These are phyloP conservation scores for Tragulus kanchil DNA, from an alignment of 2,113 vertebrate genomes.

Conservation along the genomic window DNA sequence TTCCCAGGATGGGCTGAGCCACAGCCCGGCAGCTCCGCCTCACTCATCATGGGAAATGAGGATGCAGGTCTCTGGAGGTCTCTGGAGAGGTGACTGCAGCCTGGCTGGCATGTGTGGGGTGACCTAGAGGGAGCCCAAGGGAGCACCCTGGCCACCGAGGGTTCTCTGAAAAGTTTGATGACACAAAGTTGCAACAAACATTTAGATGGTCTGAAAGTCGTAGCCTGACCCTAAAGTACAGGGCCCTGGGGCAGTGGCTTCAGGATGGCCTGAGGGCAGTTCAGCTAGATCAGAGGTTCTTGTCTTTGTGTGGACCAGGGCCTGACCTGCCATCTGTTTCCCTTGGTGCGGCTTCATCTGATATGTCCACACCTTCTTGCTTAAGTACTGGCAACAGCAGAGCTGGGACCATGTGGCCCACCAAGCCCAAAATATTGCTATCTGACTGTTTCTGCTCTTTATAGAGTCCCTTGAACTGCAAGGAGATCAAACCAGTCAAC, in stretches of 20 bases:
- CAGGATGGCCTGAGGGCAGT: accelerated
- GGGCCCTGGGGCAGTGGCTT: not conserved
- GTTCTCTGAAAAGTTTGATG: not conserved
- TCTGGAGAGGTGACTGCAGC: not conserved
- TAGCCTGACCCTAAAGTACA: not conserved
- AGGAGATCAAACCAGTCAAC: no score
- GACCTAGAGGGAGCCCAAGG: no score
- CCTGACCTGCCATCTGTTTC: accelerated
- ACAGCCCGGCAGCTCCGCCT: not conserved
- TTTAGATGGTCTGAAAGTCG: not conserved
- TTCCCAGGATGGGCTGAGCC: conserved; percentile 28
- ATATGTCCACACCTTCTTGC: not conserved
- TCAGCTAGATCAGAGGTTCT: not conserved
- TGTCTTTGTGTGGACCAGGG: not conserved
- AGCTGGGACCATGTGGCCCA: not conserved
- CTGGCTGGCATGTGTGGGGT: not conserved
- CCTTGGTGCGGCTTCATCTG: not conserved
- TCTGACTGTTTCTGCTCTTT: no score
- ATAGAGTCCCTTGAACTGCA: no score
- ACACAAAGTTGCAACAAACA: not conserved
- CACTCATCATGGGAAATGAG: conserved; percentile 40
- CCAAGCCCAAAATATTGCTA: not conserved
- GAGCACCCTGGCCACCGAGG: not conserved
- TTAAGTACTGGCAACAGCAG: not conserved
- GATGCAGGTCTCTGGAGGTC: conserved; percentile 22